These are phyloP conservation scores for Platypus cylindrus DNA, from an alignment of 2,888 invertebrate genomes.

Conservation along the genomic window DNA sequence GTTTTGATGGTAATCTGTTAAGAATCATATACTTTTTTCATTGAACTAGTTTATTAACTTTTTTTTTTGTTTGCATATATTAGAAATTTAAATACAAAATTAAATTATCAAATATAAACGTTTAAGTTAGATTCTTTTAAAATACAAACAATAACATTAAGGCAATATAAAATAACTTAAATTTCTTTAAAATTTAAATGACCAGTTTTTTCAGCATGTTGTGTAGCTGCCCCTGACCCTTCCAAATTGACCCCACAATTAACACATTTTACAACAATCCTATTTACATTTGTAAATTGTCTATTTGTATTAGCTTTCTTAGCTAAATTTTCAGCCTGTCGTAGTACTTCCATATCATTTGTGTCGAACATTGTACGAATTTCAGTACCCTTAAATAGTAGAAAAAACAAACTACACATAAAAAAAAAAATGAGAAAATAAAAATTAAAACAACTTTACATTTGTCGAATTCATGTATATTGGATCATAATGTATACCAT, in stretches of 20 bases:
- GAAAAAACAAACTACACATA: background rate
- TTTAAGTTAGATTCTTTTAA: too few species aligned
- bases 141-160: too few species aligned
- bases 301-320: constrained; percentile 77
- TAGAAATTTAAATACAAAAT: too few species aligned
- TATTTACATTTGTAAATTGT: constrained; percentile 83
- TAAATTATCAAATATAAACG: too few species aligned
- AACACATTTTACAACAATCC: constrained; percentile 72
- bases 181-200: constrained; percentile 74
- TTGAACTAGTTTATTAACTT: too few species aligned
- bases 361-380: constrained; percentile 72
- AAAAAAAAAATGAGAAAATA: background rate
- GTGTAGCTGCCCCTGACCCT: constrained; percentile 71
- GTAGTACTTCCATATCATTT: constrained; percentile 56
- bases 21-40: too few species aligned
- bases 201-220: constrained; percentile 73
- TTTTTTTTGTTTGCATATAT: too few species aligned
- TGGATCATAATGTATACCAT: constrained; percentile 95
- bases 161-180: too few species aligned
- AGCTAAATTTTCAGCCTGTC: constrained; percentile 74
- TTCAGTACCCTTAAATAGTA: constrained; percentile 48
- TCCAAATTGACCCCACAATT: constrained; percentile 64
- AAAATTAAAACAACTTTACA: constrained; percentile 36
- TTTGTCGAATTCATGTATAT: constrained; percentile 70
- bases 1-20: too few species aligned